A percentile compares a stretch with the other conserved stretches of the same genome.
Evolutionary conservation across 2,888 invertebrate species (phyloP).

Genomic region (Pycnomerus fuliginosus): DNA sequence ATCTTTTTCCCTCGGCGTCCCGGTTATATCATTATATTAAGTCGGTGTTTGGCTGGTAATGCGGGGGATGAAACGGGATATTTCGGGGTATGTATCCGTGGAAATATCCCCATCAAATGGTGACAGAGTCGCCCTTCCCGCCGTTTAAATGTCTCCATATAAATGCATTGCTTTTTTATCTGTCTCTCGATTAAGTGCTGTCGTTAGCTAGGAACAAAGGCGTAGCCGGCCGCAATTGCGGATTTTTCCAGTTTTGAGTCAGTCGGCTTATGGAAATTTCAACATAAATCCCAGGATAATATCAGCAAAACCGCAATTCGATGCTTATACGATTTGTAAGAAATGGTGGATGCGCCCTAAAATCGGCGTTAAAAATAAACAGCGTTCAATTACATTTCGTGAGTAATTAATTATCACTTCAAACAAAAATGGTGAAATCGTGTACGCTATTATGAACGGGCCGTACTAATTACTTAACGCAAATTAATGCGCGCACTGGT

Average conservation of each 20-base stretch:
- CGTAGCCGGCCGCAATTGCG: conserved; percentile 4
- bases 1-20: no score
- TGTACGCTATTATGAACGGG: conserved; percentile 2
- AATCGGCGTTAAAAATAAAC: conserved; percentile 11
- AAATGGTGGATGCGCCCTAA: conserved; percentile 3
- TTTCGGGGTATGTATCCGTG: no score
- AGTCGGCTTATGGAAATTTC: conserved; percentile 10
- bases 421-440: conserved; percentile 9
- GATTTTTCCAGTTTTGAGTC: conserved; percentile 9
- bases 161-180: conserved; percentile 22
- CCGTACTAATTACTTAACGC: conserved; percentile 2
- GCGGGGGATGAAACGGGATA: no score
- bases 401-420: conserved; percentile 11
- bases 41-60: no score
- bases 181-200: conserved; percentile 14
- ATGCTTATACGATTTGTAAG: background rate
- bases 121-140: background rate
- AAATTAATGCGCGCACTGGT: no score
- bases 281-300: conserved; percentile 9
- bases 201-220: conserved; percentile 15
- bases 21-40: no score
- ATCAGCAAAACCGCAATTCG: conserved; percentile 5
- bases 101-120: no score
- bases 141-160: conserved; percentile 18
- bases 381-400: conserved; percentile 11